Evolutionary conservation across 1,140 invertebrate species (phyloP), one percentile per base, ranked within the genome.

Genomic region (Zophobas morio): DNA sequence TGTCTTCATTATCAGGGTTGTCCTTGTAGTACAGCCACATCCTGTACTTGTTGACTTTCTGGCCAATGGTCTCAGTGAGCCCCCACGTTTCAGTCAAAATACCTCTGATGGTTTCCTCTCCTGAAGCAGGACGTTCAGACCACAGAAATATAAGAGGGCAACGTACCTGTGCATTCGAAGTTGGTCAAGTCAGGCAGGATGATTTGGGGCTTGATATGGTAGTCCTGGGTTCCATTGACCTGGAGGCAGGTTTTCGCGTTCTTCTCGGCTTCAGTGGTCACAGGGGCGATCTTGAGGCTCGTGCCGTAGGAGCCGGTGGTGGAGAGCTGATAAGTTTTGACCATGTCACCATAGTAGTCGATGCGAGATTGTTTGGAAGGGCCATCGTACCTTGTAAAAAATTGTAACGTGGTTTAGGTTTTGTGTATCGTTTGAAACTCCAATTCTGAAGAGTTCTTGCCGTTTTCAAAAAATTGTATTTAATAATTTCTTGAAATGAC

Each of bases 331-430:
- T 95, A 95, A 0, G 96, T 98, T 86, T 96, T 94, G 0, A 96
- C 95, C 92, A 97, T 95, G 34, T 95, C 95, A 81, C 95, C 95
- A 88, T 99, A 99, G 84, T 98, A 99, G 87, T 99, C 97, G 79
- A 99, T 96, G 75, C 97, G 90, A 66, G 96, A 97, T 57, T 89
- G 89, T 74, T 91, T 92, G 78, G 90, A 90, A 6, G 89, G 87
- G 1, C 87, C 89, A 88, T 98, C 96, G 75, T 87, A 89, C 89
- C 89, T 90, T 75, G 78, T 82, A 60, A 47, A 34, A 6, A 72
- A 72, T 34, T 71, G 6, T 40, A 42, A 70, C 35, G 70, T 74
- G n/a, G 4, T 32, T 40, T 66, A 42, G 32, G 34, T 78, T 46
- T 73, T 70, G 36, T 70, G 66, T 37, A 70, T 35, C n/a, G 70